phyloP scores from a whole-genome alignment of 2,797 vertebrate genomes.

The Arrhamphus sclerolepis region DNA sequence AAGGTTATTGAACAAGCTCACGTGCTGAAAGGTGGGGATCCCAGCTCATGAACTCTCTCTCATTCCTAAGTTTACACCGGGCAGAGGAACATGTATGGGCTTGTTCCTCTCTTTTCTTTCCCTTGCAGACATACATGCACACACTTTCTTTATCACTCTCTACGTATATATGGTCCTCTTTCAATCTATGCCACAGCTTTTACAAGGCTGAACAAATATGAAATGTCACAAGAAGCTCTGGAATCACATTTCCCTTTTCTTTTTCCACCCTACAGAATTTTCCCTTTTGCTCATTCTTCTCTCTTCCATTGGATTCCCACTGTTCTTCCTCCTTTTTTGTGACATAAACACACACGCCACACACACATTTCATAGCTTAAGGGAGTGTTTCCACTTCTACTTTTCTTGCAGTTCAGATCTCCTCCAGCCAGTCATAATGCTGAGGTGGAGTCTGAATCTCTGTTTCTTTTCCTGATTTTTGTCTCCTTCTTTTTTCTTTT shows the following conservation, averaged over 20 bases:
- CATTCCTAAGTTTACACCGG: constrained; percentile 53
- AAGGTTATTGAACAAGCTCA: too few species aligned
- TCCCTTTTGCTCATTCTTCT: background rate
- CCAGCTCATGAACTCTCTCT: constrained; percentile 8
- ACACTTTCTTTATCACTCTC: background rate
- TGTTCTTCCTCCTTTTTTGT: background rate
- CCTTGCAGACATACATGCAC: background rate
- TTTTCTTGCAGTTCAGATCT: constrained; percentile 45
- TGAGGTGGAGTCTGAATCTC: constrained; percentile 61
- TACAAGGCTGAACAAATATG: too few species aligned
- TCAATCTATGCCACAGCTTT: too few species aligned
- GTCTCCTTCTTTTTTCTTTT: constrained; percentile 29
- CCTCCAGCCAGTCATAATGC: constrained; percentile 64
- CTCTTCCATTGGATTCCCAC: background rate
- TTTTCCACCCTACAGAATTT: too few species aligned
- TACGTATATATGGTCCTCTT: background rate
- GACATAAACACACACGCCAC: constrained; percentile 46
- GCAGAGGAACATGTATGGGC: constrained; percentile 50
- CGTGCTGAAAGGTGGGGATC: constrained; percentile 19
- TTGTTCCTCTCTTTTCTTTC: constrained; percentile 38
- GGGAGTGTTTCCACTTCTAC: constrained; percentile 62
- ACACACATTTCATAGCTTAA: constrained; percentile 41
- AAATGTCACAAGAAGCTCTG: too few species aligned
- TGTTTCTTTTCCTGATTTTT: constrained; percentile 48
- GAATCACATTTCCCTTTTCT: too few species aligned